Conservation (phyloP, 2,797 vertebrate species). For the Sebastes trivittatus region DNA sequence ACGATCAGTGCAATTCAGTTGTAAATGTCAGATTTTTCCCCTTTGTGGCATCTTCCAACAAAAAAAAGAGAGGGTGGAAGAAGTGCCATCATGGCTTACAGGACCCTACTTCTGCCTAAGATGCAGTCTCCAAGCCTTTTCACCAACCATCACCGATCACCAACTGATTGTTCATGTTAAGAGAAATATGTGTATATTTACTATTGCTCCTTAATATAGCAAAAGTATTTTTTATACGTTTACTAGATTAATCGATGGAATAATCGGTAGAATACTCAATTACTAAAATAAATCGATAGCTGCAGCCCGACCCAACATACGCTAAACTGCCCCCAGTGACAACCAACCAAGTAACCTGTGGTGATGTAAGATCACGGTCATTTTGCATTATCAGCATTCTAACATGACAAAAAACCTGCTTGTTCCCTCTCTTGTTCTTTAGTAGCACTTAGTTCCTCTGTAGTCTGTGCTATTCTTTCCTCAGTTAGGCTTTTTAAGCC, state of each 20-base stretch:
- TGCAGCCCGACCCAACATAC: not conserved
- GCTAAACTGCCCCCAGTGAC: not conserved
- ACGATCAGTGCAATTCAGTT: not conserved
- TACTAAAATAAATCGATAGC: too few species aligned
- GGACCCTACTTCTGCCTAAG: not conserved
- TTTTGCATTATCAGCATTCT: slow-evolving; percentile 6
- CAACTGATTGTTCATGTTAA: too few species aligned
- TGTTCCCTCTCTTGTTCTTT: slow-evolving; percentile 6
- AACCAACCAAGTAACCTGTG: not conserved
- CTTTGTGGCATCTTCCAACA: not conserved
- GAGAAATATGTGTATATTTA: too few species aligned
- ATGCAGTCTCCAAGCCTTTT: not conserved
- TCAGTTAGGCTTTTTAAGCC: not conserved
- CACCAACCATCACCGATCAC: not conserved
- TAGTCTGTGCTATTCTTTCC: not conserved
- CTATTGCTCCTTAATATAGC: too few species aligned
- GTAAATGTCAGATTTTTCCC: not conserved
- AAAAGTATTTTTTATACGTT: too few species aligned
- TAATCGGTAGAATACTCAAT: too few species aligned
- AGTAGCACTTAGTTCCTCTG: not conserved
- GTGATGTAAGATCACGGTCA: not conserved
- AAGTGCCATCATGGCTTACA: not conserved
- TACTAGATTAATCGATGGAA: too few species aligned
- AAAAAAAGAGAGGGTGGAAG: not conserved
- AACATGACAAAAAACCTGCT: not conserved